Evolutionary conservation across 2,797 vertebrate genomes (phyloP).

Genomic region (Trichosurus vulpecula): DNA sequence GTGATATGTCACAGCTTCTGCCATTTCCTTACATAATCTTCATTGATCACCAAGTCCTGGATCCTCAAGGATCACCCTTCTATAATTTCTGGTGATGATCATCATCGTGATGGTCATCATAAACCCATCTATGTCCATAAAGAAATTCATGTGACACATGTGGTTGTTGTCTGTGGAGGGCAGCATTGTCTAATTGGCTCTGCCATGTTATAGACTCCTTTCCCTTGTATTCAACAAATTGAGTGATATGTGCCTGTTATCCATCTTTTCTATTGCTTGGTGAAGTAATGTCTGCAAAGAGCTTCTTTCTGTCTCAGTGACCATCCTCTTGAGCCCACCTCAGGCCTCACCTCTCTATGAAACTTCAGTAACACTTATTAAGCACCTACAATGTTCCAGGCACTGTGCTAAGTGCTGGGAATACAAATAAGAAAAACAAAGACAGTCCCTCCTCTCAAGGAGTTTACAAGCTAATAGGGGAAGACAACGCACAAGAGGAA

Average conservation of each 20-base stretch:
- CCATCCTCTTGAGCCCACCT: too few relatives aligned
- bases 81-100: neutral
- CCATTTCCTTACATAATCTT: neutral
- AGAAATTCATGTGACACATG: neutral
- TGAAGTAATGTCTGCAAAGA: neutral
- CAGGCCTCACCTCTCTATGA: neutral
- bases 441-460: neutral
- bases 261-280: neutral
- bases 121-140: neutral
- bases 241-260: neutral
- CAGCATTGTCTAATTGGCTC: neutral
- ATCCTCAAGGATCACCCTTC: neutral
- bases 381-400: neutral
- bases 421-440: neutral
- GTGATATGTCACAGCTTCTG: neutral
- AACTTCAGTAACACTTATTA: neutral
- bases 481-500: neutral
- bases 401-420: neutral
- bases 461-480: neutral
- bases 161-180: neutral
- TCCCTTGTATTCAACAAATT: neutral
- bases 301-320: neutral
- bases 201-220: neutral
- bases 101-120: neutral
- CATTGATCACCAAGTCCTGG: neutral